Conservation (phyloP, 2,888 invertebrate genomes). For the Diabrotica balteata region DNA sequence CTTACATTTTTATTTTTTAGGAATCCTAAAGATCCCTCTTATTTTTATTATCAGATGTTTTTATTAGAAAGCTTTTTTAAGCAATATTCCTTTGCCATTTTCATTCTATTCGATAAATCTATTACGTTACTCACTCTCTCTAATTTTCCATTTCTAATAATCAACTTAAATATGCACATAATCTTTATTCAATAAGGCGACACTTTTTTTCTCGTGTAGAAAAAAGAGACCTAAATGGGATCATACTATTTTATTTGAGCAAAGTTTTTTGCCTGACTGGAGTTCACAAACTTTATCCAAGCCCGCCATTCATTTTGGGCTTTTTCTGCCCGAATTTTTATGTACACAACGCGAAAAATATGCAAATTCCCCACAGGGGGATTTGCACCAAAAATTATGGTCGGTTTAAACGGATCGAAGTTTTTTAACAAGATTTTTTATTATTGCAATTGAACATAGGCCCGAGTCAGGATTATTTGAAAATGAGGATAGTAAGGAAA, state of each 20-base stretch:
- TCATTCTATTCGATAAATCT: too few relatives aligned
- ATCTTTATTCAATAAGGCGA: not conserved
- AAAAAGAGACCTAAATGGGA: slow-evolving; percentile 1
- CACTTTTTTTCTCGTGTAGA: not conserved
- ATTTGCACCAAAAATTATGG: slow-evolving; percentile 31
- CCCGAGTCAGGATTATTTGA: not conserved
- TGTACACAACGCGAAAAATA: slow-evolving; percentile 30
- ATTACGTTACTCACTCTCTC: too few relatives aligned
- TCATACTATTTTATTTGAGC: slow-evolving; percentile 18
- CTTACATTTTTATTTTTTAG: too few relatives aligned
- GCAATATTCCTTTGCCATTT: too few relatives aligned
- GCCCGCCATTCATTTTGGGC: slow-evolving; percentile 17
- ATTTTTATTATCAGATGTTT: too few relatives aligned
- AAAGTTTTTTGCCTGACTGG: slow-evolving; percentile 18
- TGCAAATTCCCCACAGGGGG: slow-evolving; percentile 28
- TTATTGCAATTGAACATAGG: slow-evolving; percentile 19
- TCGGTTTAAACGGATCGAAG: slow-evolving; percentile 25
- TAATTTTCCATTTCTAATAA: too few relatives aligned
- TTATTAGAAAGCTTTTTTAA: too few relatives aligned
- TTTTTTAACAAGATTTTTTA: slow-evolving; percentile 32
- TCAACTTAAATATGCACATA: not conserved
- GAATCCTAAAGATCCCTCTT: too few relatives aligned
- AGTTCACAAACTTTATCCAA: slow-evolving; percentile 25
- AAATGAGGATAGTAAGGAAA: not conserved
- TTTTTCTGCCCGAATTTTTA: slow-evolving; percentile 26